Percentiles rank a stretch among this genome's conserved stretches.
phyloP scores from a whole-genome alignment of 2,888 invertebrate genomes.

The Cacoxenus indagator region DNA sequence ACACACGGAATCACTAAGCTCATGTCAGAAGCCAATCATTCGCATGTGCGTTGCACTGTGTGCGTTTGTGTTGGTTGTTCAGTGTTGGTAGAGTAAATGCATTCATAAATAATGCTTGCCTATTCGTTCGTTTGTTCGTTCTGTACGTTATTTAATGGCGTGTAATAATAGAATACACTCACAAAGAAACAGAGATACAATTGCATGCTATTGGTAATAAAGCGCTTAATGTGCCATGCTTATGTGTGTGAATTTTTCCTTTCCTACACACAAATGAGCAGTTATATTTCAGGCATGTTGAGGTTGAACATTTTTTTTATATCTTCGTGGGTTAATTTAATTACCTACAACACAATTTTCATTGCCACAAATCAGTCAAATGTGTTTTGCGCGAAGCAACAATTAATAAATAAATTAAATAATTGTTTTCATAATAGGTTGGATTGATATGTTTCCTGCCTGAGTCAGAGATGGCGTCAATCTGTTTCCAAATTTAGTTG shows the following conservation, averaged over 20 bases:
- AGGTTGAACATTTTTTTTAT: too few species aligned
- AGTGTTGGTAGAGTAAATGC: not conserved
- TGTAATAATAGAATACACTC: conserved; percentile 40
- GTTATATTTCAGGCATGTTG: too few species aligned
- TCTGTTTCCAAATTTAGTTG: too few species aligned
- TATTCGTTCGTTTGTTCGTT: not conserved
- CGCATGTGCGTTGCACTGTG: too few species aligned
- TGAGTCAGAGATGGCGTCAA: too few species aligned
- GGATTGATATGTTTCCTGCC: too few species aligned
- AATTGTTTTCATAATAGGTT: too few species aligned
- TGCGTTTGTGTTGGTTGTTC: not conserved
- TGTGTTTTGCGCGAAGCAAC: too few species aligned
- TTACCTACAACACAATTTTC: not conserved
- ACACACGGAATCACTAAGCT: too few species aligned
- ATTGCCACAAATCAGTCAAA: not conserved
- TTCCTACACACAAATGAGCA: not conserved
- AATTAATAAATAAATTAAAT: too few species aligned
- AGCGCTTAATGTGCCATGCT: not conserved
- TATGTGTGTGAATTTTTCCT: not conserved
- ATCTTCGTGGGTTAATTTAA: not conserved
- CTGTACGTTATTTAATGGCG: conserved; percentile 48
- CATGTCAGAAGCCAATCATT: too few species aligned
- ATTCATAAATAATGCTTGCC: conserved; percentile 15
- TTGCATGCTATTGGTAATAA: not conserved
- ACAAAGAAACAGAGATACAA: not conserved